Evolutionary conservation across 2,888 invertebrate genomes (phyloP).

Genomic region (Synergus itoensis): DNA sequence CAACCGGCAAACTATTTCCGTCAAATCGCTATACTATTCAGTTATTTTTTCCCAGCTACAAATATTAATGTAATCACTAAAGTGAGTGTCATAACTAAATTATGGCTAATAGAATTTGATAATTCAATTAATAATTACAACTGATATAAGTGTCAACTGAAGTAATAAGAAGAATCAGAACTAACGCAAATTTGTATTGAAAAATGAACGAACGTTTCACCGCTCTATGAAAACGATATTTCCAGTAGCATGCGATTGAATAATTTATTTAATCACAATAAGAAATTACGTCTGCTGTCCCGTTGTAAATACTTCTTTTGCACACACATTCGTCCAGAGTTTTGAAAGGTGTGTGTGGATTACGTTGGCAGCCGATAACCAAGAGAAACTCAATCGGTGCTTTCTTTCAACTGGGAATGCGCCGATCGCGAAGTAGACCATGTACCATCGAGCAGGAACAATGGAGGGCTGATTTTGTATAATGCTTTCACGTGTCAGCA

Average conservation of each 20-base stretch:
- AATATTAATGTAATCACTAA: not conserved
- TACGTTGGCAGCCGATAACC: not conserved
- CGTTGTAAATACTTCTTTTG: not conserved
- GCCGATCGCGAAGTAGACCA: not conserved
- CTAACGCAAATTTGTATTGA: slow-evolving; percentile 17
- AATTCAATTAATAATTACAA: not conserved
- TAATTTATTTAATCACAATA: not conserved
- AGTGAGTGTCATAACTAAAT: not conserved
- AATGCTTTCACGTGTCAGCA: not conserved
- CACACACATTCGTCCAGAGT: not conserved
- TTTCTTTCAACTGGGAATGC: not conserved
- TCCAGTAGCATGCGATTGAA: not conserved
- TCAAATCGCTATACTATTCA: not conserved
- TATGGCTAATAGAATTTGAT: not conserved
- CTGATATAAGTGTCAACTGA: no score
- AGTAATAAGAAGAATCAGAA: slow-evolving; percentile 31
- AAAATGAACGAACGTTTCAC: slow-evolving; percentile 34
- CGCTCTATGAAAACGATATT: slow-evolving; percentile 5
- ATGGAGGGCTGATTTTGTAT: slow-evolving; percentile 41
- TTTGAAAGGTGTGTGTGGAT: slow-evolving; percentile 1
- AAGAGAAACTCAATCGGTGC: slow-evolving; percentile 12
- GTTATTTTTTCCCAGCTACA: not conserved
- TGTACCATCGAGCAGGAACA: slow-evolving; percentile 56
- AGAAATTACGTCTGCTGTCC: not conserved
- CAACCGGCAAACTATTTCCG: slow-evolving; percentile 58